Conservation (phyloP, 2,888 invertebrate genomes). For the Platypus cylindrus region DNA sequence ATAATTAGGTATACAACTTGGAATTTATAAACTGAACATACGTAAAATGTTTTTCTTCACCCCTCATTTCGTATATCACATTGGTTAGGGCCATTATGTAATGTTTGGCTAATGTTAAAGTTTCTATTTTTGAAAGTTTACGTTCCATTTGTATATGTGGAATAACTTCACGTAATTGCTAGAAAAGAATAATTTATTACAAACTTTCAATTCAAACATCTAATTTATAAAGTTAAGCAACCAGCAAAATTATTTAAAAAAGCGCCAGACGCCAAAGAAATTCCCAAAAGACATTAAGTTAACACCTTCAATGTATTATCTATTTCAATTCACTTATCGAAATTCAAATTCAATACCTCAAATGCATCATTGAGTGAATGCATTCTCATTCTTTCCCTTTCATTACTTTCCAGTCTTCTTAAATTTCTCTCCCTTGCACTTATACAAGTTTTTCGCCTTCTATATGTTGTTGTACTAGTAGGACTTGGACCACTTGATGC, state of each 20-base stretch:
- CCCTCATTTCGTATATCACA: slow-evolving; percentile 65
- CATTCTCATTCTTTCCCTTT: slow-evolving; percentile 68
- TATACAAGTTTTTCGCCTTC: slow-evolving; percentile 45
- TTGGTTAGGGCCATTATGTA: slow-evolving; percentile 73
- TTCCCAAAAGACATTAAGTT: background rate
- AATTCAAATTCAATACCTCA: slow-evolving; percentile 39
- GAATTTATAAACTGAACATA: slow-evolving; percentile 30
- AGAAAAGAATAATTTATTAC: slow-evolving; percentile 21
- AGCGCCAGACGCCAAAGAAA: background rate
- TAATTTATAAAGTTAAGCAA: no score
- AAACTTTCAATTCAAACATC: no score
- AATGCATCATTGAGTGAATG: slow-evolving; percentile 69
- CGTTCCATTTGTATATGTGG: slow-evolving; percentile 68
- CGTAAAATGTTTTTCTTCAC: slow-evolving; percentile 56
- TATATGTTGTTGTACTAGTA: slow-evolving; percentile 31
- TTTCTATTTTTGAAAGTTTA: slow-evolving; percentile 68
- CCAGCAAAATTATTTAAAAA: background rate
- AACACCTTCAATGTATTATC: no score
- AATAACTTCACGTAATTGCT: slow-evolving; percentile 64
- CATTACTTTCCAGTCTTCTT: slow-evolving; percentile 63
- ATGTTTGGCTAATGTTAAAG: slow-evolving; percentile 67
- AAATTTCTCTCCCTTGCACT: slow-evolving; percentile 58
- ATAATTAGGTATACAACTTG: background rate
- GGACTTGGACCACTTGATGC: slow-evolving; percentile 35
- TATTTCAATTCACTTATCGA: no score